These are phyloP conservation scores for Zosterops borbonicus DNA, from an alignment of 2,113 vertebrate species.

Conservation along the genomic window DNA sequence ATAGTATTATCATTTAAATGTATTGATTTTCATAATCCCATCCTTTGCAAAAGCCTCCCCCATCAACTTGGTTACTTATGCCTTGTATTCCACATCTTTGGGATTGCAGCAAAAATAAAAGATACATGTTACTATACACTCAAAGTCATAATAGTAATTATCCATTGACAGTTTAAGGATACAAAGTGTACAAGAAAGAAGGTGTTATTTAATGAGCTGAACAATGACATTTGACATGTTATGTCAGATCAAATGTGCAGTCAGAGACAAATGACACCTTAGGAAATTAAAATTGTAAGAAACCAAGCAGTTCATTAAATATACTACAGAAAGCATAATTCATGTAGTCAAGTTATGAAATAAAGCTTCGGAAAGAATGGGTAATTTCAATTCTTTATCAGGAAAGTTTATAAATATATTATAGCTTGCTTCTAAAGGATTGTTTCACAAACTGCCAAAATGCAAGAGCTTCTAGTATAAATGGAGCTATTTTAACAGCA, in stretches of 20 bases:
- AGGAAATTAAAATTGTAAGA: background rate
- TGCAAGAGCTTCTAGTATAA: background rate
- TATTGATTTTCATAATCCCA: background rate
- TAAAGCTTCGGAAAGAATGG: background rate
- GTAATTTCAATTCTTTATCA: background rate
- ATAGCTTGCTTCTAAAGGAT: background rate
- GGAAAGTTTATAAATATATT: background rate
- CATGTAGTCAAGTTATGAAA: background rate
- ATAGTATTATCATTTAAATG: background rate
- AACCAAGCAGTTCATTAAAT: background rate
- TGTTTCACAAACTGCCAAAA: background rate
- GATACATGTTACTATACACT: background rate
- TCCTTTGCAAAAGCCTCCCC: background rate
- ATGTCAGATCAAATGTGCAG: background rate
- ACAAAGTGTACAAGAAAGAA: background rate
- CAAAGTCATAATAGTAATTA: background rate
- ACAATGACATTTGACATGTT: background rate
- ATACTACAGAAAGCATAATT: background rate
- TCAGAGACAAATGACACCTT: background rate
- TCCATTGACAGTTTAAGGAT: background rate
- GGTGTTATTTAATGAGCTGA: background rate
- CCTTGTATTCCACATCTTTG: background rate
- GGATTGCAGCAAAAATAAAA: constrained; percentile 34
- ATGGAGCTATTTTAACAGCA: background rate
- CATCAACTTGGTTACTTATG: constrained; percentile 3